phyloP scores from a whole-genome alignment of 2,797 vertebrate genomes.

The Pteronotus mesoamericanus region DNA sequence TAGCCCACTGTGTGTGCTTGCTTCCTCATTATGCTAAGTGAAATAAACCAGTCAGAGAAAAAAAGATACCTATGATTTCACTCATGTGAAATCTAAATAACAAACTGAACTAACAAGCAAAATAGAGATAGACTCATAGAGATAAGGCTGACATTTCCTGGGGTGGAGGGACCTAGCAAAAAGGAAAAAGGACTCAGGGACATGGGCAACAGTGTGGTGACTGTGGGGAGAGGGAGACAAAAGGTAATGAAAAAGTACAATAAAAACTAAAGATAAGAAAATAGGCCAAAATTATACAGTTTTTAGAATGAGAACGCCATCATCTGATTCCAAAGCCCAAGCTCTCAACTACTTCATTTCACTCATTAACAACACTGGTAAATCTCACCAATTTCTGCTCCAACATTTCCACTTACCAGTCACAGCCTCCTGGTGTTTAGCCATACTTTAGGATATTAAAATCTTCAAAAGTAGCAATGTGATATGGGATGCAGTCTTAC shows the following conservation, averaged over 20 bases:
- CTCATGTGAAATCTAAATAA: background rate
- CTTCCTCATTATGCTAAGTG: background rate
- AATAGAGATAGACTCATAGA: background rate
- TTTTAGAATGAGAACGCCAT: background rate
- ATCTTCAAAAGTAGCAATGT: background rate
- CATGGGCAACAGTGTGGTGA: background rate
- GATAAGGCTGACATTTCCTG: background rate
- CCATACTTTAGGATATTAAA: background rate
- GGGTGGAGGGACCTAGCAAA: background rate
- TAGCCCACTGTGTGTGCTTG: background rate
- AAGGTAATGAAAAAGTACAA: background rate
- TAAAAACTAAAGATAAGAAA: background rate
- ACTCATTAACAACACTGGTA: background rate
- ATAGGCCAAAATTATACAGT: background rate
- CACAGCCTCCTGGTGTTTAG: background rate
- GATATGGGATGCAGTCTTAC: background rate
- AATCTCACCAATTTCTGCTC: background rate
- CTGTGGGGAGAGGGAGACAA: background rate
- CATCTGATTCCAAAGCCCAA: background rate
- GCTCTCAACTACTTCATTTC: background rate
- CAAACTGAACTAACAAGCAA: background rate
- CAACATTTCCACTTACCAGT: background rate
- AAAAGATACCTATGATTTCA: background rate
- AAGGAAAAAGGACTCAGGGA: background rate
- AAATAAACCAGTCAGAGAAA: background rate